phyloP scores from a whole-genome alignment of 2,888 invertebrate genomes.

The Mechanitis mazaeus region DNA sequence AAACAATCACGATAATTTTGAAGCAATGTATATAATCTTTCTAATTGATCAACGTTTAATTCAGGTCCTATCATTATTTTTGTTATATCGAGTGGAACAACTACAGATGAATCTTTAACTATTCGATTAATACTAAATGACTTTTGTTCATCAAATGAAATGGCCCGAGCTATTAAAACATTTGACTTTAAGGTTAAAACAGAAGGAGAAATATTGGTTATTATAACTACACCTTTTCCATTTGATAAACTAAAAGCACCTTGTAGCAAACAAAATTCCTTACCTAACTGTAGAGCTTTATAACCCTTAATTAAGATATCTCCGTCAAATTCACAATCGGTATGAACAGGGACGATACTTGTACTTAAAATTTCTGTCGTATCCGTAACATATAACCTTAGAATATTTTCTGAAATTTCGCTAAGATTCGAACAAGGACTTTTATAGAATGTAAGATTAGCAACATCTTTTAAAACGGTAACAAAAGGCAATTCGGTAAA shows the following conservation, averaged over 20 bases:
- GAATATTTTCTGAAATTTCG: not conserved
- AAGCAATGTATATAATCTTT: no score
- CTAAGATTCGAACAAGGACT: not conserved
- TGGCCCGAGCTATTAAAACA: no score
- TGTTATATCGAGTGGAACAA: no score
- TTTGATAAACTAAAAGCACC: not conserved
- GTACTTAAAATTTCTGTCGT: not conserved
- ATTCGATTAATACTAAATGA: no score
- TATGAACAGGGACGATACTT: not conserved
- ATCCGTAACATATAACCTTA: not conserved
- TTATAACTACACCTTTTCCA: no score
- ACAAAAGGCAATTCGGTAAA: slow-evolving; percentile 3
- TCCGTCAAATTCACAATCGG: not conserved
- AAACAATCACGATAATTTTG: slow-evolving; percentile 25
- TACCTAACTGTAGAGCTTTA: not conserved
- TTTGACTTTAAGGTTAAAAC: slow-evolving; percentile 4
- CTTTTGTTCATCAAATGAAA: no score
- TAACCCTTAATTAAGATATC: not conserved
- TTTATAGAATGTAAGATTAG: not conserved
- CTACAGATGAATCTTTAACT: no score
- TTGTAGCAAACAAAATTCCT: slow-evolving; percentile 2
- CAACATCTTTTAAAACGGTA: not conserved
- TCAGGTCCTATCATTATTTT: no score
- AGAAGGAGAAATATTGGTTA: no score
- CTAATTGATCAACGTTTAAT: no score